Base-by-base conservation (phyloP, 2,113 vertebrate species). In the Miniopterus natalensis region DNA sequence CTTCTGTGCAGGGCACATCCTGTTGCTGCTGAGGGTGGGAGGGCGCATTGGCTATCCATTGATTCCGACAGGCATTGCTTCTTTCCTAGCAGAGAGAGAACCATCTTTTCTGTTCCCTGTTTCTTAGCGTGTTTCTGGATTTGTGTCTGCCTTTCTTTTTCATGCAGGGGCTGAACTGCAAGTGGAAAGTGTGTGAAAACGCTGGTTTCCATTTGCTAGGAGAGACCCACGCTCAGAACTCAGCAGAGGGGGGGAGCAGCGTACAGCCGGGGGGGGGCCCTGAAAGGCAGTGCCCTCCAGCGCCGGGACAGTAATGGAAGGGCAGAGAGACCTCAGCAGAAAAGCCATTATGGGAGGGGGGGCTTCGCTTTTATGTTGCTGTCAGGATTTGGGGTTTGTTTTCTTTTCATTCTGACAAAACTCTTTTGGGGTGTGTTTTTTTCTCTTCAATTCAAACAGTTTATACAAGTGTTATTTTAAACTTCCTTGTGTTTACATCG, bases 351-450 rank as follows among this genome's bases (percentile, higher is more conserved):
- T 97, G 96, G 97, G 95, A 96, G 95, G 88, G 97, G 97, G 85
- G 88, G 96, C 94, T 97, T 95, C 98, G 85, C 94, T 98, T 98
- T 98, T 98, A 96, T 98, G 96, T 96, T 95, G 92, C 97, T 98
- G 98, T 98, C 98, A 98, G 94, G 96, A 94, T 88, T 98, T 94
- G 71, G 93, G 96, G 95, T 97, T 98, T 98, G 97, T 98, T 98
- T 98, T 98, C 96, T 98, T 98, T 98, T 95, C 78, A 77, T 97
- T 98, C 97, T 97, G 98, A 98, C 88, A 97, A 97, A 97, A 96
- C 92, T 98, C 98, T 98, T 96, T 97, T 94, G 96, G 98, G 71
- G 95, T 96, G 92, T 93, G 83, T 85, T 90, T 91, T 93, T 97
- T 97, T 86, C 74, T 95, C 80, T 90, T 97, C 97, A 97, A 96